Evolutionary conservation across 1,140 invertebrate genomes (phyloP).

Genomic region (Drosophila pectinifera): DNA sequence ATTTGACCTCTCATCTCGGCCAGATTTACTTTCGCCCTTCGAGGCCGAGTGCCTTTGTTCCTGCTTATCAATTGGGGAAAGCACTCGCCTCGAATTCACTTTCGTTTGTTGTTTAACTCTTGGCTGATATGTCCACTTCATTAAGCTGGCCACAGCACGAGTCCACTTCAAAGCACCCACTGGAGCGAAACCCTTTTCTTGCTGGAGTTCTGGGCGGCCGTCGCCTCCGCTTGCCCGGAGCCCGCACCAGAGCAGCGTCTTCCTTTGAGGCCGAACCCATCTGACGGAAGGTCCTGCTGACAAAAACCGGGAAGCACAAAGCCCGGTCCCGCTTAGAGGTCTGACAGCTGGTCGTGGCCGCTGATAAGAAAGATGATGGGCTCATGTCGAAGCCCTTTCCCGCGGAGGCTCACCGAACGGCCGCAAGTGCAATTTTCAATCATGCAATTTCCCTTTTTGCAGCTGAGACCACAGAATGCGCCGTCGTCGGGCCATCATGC

Average conservation of each 20-base stretch:
- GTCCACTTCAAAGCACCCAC: constrained; percentile 60
- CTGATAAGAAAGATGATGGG: constrained; percentile 21
- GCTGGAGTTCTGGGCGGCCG: constrained; percentile 19
- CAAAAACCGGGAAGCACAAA: constrained; percentile 10
- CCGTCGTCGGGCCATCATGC: background rate
- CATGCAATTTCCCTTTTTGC: constrained; percentile 74
- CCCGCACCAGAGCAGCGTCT: constrained; percentile 35
- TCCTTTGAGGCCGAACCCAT: constrained; percentile 16
- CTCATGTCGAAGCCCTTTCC: background rate
- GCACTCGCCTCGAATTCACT: constrained; percentile 14
- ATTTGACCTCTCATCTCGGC: constrained; percentile 37
- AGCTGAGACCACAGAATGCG: constrained; percentile 51
- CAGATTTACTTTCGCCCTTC: constrained; percentile 11
- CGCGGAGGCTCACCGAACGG: background rate
- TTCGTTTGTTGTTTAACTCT: constrained; percentile 27
- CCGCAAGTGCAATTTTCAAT: constrained; percentile 82
- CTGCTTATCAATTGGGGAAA: constrained; percentile 47
- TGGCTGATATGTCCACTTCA: constrained; percentile 73
- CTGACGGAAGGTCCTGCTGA: constrained; percentile 8
- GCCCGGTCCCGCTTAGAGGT: constrained; percentile 4
- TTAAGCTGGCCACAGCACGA: constrained; percentile 61
- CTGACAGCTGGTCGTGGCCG: constrained; percentile 8
- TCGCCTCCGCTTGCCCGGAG: constrained; percentile 1
- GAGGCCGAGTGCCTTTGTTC: constrained; percentile 14
- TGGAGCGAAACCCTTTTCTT: constrained; percentile 27